Base-by-base conservation (phyloP, 1,140 invertebrate species). In the Pseudomyrmex pallidus region DNA sequence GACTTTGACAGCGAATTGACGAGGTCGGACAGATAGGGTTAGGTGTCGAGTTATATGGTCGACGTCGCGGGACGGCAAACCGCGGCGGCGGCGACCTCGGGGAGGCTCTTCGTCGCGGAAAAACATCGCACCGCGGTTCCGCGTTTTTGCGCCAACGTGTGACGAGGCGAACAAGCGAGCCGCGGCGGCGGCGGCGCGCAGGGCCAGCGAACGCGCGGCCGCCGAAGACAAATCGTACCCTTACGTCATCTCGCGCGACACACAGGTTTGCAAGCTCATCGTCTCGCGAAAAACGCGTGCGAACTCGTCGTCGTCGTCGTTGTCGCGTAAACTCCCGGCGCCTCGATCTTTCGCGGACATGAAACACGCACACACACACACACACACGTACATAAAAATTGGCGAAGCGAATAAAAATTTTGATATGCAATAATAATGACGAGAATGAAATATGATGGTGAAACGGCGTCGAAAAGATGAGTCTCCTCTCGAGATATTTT, bases 231-330 rank as follows among this genome's bases (percentile, higher is more conserved):
- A 83, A 70, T 72, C 64, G 76, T 7, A 87, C 84, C 84, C 86
- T 91, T 91, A 90, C 87, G 89, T 90, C 90, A 89, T 88, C 83
- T 87, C 88, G 86, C 35, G 89, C 87, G 91, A 89, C 82, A 85
- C 82, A 85, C 77, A 90, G 78, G 83, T 87, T 83, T 80, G 84
- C 63, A 80, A 63, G 72, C 44, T 73, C 68, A 44, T 61, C 57
- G 13, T 54, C 52, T 54, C 52, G 7, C 12, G 46, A 5, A 4
- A 10, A 4, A 10, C 1, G 15, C 9, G 35, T 46, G 63, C 15
- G 46, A 17, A n/a, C 17, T 20, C 17, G 22, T 77, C 22, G 61
- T 15, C 66, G 46, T 48, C 25, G n/a, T n/a, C 35, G 35, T 35
- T 7, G 66, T 50, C 25, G 35, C 44, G 22, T 20, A 35, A 17